phyloP scores from a whole-genome alignment of 2,113 vertebrate species.

The Actenoides lindsayi region DNA sequence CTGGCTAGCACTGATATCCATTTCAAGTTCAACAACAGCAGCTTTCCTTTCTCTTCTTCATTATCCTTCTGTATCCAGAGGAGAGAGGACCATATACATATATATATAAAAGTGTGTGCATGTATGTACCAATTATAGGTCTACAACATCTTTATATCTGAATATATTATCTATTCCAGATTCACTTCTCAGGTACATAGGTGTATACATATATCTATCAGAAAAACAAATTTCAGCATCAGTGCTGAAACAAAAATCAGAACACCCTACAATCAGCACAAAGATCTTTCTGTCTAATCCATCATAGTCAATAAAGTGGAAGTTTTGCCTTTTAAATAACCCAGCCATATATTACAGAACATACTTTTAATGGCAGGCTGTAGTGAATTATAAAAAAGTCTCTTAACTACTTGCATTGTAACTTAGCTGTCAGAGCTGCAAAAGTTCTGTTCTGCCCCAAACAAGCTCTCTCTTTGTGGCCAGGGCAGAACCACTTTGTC shows the following conservation, averaged over 20 bases:
- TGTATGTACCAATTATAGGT: neutral
- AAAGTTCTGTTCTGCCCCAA: neutral
- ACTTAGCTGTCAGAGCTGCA: neutral
- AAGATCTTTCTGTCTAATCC: neutral
- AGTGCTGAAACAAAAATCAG: neutral
- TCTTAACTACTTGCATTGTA: neutral
- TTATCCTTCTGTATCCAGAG: neutral
- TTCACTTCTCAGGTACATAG: neutral
- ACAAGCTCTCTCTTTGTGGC: neutral
- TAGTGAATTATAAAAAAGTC: neutral
- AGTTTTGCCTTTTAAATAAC: neutral
- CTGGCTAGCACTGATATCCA: neutral
- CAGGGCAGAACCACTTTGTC: neutral
- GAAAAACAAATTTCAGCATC: neutral
- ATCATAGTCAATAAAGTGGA: neutral
- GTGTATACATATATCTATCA: neutral
- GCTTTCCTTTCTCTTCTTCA: neutral
- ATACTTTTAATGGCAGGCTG: neutral
- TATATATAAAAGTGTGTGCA: accelerated
- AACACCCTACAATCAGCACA: neutral
- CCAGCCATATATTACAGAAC: neutral
- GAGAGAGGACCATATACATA: neutral
- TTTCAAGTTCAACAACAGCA: neutral
- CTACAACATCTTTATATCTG: neutral
- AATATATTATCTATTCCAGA: neutral